Base-by-base conservation (phyloP, 2,797 vertebrate genomes). In the Lepus oiostolus region DNA sequence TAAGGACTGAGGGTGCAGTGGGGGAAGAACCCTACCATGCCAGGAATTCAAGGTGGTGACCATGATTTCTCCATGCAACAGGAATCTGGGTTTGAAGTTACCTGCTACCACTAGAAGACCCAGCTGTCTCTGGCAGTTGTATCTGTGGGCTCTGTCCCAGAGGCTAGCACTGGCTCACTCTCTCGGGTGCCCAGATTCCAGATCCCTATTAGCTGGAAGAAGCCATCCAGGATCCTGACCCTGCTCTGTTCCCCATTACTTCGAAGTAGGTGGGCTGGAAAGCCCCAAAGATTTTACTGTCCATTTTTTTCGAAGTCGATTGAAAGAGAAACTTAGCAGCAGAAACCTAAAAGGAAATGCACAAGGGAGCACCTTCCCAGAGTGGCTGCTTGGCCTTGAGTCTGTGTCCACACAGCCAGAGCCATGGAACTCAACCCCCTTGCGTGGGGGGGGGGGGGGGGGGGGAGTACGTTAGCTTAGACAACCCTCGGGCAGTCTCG, bases 231-330 rank as follows among this genome's bases (percentile, higher is more conserved):
- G n/a, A 68, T 77, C 60, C 11, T 87, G 74, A 67, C 76, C 68
- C 19, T 12, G 21, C 9, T 50, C 62, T 32, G 5, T 79, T 90
- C 60, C 52, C 47, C 50, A 47, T 90, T 82, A 50, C 74, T 82
- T 93, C 88, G 83, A 85, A 62, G 92, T 62, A 58, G 70, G 47
- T 84, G 30, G 63, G 54, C 50, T 42, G 54, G 77, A 95, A 95
- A 91, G 11, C 47, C 86, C 86, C 85, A 38, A 10, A 93, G 74
- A 88, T 85, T 87, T 88, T 26, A 91, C 10, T 11, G 5, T 72
- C 42, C 81, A 80, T 76, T 85, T 93, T 92, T 42, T 75, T 90
- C 32, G 32, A 65, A 72, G 70, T 62, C 62, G 35, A 4, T 7
- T 54, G 47, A 91, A 88, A 85, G 58, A 88, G 84, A 95, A 84